Conservation (phyloP, 1,140 invertebrate species). For the Phymorhynchus buccinoides region DNA sequence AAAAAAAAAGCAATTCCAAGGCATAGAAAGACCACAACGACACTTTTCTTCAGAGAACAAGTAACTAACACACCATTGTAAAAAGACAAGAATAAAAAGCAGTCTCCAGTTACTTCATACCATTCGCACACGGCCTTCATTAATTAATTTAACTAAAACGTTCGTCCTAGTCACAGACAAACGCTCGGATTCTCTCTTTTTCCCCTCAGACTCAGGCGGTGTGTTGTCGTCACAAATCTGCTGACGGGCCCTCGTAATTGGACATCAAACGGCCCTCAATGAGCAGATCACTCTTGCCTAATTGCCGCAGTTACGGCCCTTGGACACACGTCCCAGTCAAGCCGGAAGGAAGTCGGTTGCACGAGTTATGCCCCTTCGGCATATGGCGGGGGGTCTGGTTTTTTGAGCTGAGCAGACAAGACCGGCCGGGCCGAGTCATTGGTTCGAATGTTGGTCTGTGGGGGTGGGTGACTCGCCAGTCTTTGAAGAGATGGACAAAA, state of each 20-base stretch:
- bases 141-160: no score
- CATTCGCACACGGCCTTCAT: no score
- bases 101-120: no score
- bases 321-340: not conserved
- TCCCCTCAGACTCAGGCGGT: no score
- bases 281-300: slow-evolving; percentile 2
- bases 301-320: not conserved
- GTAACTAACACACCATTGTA: no score
- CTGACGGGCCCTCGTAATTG: not conserved
- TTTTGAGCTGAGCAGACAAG: no score
- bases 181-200: no score
- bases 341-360: not conserved
- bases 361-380: not conserved
- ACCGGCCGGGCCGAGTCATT: not conserved
- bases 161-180: no score
- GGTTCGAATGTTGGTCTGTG: no score
- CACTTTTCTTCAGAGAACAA: no score
- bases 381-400: not conserved
- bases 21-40: not conserved
- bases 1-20: no score
- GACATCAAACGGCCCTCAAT: not conserved
- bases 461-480: not conserved
- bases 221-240: not conserved
- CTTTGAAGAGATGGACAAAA: not conserved
- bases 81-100: no score